Base-by-base conservation (phyloP, 2,888 invertebrate species). In the Spilarctia lutea region DNA sequence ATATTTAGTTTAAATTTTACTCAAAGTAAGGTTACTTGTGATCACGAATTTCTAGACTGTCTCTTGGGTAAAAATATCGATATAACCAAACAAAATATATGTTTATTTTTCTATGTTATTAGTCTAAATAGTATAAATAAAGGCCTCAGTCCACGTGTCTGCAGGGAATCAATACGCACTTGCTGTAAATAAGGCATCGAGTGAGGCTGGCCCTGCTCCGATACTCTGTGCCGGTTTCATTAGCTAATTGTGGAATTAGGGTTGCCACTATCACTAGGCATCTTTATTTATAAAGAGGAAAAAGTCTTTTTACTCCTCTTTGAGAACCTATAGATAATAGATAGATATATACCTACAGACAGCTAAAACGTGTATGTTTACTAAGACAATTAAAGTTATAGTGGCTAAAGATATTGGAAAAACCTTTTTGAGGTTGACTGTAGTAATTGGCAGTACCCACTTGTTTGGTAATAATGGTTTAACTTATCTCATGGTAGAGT, bases 201-300 rank as follows among this genome's bases (percentile, higher is more conserved):
- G 56, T 33, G 63, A 60, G 65, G 24, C 56, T 48, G 76, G 33
- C 70, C 75, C 69, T 68, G 60, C 65, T 48, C 74, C 35, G 74
- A 72, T 79, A 79, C 75, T 80, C 75, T 73, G 56, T 68, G 72
- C 11, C 69, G 82, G 83, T 77, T 82, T 83, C 83, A 83, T 83
- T 83, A 82, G 81, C 85, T 84, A 82, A 84, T 77, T 82, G 80
- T 16, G 70, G 56, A 72, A 65, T 8, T 65, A 30, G 73, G 73
- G 67, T 13, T 72, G 56, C 42, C 39, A 39, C 11, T 56, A 56
- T 35, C 35, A 18, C 18, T 68, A 45, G 20, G 11, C 30, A n/a
- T 48, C 24, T 45, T 18, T 24, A 24, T 52, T 52, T 24, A 52
- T 24, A 6, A 52, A 24, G 52, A 24, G 24, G 10, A 48, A 20